Percentiles rank a stretch among this genome's conserved stretches.
phyloP scores from a whole-genome alignment of 2,888 invertebrate species.

The Phyllotreta striolata region DNA sequence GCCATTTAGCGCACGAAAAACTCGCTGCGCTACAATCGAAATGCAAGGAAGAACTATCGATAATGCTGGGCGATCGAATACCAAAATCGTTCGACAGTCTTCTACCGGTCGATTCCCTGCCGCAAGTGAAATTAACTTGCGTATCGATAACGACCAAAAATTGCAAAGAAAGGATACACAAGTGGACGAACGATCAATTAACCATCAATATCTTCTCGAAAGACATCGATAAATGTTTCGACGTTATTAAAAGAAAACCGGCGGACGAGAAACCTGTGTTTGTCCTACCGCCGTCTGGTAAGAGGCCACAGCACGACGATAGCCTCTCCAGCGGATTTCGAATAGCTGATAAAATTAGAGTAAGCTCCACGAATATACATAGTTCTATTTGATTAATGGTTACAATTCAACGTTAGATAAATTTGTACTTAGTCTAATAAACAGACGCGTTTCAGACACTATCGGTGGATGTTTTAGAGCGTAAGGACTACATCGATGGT shows the following conservation, averaged over 20 bases:
- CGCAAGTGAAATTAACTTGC: slow-evolving; percentile 64
- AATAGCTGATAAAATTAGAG: slow-evolving; percentile 51
- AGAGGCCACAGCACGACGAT: slow-evolving; percentile 47
- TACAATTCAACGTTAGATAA: too few species aligned
- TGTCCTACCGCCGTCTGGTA: slow-evolving; percentile 50
- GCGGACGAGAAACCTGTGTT: slow-evolving; percentile 44
- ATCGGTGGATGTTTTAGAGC: slow-evolving; percentile 42
- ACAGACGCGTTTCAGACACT: slow-evolving; percentile 34
- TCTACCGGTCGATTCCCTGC: slow-evolving; percentile 64
- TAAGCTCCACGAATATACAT: slow-evolving; percentile 34
- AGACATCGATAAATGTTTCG: slow-evolving; percentile 50
- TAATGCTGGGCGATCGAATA: slow-evolving; percentile 49
- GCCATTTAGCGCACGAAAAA: slow-evolving; percentile 36
- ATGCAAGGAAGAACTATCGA: slow-evolving; percentile 45
- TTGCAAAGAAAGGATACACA: slow-evolving; percentile 63
- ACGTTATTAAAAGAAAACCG: slow-evolving; percentile 9
- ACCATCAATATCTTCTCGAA: slow-evolving; percentile 55
- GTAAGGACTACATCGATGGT: slow-evolving; percentile 28
- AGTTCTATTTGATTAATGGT: too few species aligned
- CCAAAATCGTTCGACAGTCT: slow-evolving; percentile 59
- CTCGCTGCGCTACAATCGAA: slow-evolving; percentile 35
- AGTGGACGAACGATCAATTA: slow-evolving; percentile 67
- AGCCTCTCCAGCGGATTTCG: slow-evolving; percentile 49
- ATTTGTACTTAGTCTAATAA: neutral
- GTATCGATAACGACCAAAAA: slow-evolving; percentile 63